phyloP scores from a whole-genome alignment of 2,797 vertebrate species.

The Vespertilio murinus region DNA sequence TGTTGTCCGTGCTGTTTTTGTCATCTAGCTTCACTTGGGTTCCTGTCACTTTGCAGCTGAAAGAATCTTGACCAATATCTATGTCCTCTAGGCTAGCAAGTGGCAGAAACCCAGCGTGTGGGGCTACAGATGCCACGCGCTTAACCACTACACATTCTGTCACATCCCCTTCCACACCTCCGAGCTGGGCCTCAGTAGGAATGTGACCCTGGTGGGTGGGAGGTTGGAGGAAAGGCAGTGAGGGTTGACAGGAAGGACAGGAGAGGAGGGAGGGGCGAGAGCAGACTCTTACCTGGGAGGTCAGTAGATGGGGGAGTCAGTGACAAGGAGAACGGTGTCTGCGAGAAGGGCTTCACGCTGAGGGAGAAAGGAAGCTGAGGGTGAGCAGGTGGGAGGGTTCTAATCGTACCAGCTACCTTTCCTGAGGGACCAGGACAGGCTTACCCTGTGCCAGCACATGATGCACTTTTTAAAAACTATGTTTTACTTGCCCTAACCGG shows the following conservation, averaged over 20 bases:
- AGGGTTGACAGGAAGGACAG: background rate
- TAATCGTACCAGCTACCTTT: background rate
- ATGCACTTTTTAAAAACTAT: too few species aligned
- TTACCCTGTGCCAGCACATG: background rate
- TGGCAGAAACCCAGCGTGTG: background rate
- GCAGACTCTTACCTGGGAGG: constrained; percentile 73
- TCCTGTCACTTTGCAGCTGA: background rate
- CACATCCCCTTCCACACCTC: background rate
- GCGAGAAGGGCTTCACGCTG: constrained; percentile 82
- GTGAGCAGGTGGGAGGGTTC: constrained; percentile 20
- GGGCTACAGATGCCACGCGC: background rate
- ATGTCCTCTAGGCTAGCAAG: background rate
- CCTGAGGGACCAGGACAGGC: background rate
- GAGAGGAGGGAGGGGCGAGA: background rate
- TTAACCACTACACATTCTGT: background rate
- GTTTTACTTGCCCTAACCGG: too few species aligned
- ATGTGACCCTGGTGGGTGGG: background rate
- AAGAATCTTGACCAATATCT: background rate
- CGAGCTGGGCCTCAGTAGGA: background rate
- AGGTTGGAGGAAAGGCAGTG: constrained; percentile 15
- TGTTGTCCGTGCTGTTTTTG: too few species aligned
- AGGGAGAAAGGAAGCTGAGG: constrained; percentile 41
- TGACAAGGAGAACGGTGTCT: constrained; percentile 77
- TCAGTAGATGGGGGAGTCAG: constrained; percentile 73
- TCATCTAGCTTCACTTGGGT: background rate